These are phyloP conservation scores for Muscicapa striata DNA, from an alignment of 2,797 vertebrate species.

Conservation along the genomic window DNA sequence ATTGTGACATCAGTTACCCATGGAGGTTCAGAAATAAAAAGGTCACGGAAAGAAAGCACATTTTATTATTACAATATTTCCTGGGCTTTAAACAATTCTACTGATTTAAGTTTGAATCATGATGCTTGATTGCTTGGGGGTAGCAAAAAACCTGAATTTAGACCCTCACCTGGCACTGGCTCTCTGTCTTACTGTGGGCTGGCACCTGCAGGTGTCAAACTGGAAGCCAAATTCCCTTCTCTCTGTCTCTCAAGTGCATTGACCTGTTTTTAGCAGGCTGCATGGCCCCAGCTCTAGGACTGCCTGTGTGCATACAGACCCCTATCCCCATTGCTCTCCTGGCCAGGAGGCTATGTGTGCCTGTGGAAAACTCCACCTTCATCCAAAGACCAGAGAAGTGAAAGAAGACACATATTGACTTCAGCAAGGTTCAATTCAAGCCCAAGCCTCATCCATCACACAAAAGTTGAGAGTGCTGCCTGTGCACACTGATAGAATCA, in stretches of 20 bases:
- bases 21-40: neutral
- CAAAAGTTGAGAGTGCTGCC: neutral
- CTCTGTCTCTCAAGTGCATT: neutral
- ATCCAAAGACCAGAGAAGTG: neutral
- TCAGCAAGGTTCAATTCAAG: neutral
- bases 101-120: neutral
- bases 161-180: neutral
- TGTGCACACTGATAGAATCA: neutral
- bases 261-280: neutral
- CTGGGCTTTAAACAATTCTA: neutral
- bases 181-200: neutral
- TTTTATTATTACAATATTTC: neutral
- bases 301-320: neutral
- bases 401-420: neutral
- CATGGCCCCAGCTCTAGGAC: neutral
- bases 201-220: neutral
- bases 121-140: neutral
- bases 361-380: neutral
- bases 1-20: neutral
- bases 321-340: neutral
- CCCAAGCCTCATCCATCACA: neutral
- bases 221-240: neutral
- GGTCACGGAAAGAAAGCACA: neutral
- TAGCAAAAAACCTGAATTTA: neutral
- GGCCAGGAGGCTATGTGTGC: neutral